These are phyloP conservation scores for Barnardius zonarius DNA, from an alignment of 2,113 vertebrate genomes.

Conservation along the genomic window DNA sequence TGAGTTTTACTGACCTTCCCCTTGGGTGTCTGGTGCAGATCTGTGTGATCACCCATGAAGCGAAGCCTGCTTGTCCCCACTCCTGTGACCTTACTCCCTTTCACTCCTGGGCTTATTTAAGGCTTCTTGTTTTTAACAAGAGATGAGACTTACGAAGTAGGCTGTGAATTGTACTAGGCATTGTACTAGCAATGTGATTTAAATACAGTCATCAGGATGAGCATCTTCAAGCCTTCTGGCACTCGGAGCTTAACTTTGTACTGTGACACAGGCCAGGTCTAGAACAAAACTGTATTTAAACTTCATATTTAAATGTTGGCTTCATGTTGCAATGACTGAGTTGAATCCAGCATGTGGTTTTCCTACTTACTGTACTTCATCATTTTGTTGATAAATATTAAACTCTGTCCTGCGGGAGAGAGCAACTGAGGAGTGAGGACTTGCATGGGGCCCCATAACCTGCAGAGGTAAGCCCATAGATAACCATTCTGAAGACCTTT, in stretches of 20 bases:
- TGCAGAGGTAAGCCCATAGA: neutral
- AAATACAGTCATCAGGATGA: neutral
- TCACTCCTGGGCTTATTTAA: neutral
- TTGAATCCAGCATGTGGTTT: neutral
- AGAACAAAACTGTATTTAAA: neutral
- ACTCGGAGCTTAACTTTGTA: neutral
- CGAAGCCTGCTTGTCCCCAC: fast-evolving
- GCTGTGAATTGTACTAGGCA: neutral
- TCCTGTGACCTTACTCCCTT: neutral
- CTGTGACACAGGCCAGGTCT: neutral
- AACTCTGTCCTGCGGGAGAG: neutral
- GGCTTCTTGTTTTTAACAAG: neutral
- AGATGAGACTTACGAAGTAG: neutral
- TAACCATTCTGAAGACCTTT: neutral
- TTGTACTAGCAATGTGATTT: neutral
- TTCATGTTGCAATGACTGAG: constrained; percentile 3
- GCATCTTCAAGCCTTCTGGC: neutral
- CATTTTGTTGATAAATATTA: neutral
- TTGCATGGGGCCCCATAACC: neutral
- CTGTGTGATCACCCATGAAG: neutral
- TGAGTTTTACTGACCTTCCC: neutral
- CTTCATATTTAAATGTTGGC: neutral
- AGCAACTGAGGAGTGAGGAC: neutral
- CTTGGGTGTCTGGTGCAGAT: neutral
- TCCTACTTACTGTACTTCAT: neutral